phyloP scores from a whole-genome alignment of 2,888 invertebrate species.

The Linhomoeus sp. region DNA sequence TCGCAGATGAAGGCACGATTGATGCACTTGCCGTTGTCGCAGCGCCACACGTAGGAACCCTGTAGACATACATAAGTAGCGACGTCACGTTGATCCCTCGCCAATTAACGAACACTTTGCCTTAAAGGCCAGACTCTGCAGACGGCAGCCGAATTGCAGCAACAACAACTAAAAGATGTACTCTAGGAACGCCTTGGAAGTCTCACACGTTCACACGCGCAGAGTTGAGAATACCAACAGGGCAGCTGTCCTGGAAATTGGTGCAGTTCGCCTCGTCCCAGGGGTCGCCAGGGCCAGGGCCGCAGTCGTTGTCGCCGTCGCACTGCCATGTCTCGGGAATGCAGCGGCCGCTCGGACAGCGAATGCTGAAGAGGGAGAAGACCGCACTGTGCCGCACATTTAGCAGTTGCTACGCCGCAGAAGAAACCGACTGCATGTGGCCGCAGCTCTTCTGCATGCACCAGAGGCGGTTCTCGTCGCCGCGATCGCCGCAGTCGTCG shows the following conservation, averaged over 20 bases:
- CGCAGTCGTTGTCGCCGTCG: slow-evolving; percentile 90
- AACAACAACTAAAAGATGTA: too few relatives aligned
- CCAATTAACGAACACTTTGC: too few relatives aligned
- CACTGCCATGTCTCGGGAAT: slow-evolving; percentile 87
- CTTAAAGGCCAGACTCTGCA: too few relatives aligned
- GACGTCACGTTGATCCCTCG: too few relatives aligned
- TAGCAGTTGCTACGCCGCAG: too few relatives aligned
- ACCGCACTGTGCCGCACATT: too few relatives aligned
- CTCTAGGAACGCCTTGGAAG: too few relatives aligned
- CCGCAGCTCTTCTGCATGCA: slow-evolving; percentile 38
- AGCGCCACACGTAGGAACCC: slow-evolving; percentile 38
- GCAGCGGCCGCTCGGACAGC: slow-evolving; percentile 51
- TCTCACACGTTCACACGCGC: too few relatives aligned
- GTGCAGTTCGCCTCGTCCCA: slow-evolving; percentile 51
- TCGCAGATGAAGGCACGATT: slow-evolving; percentile 88
- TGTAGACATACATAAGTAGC: too few relatives aligned
- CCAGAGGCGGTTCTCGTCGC: slow-evolving; percentile 39
- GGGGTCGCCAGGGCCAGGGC: slow-evolving; percentile 53
- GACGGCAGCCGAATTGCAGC: too few relatives aligned
- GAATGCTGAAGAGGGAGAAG: slow-evolving; percentile 13
- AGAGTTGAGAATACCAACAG: too few relatives aligned
- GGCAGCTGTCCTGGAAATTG: slow-evolving; percentile 9
- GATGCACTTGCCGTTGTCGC: slow-evolving; percentile 62
- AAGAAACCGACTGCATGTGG: slow-evolving; percentile 20
- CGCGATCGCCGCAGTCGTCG: slow-evolving; percentile 75